phyloP scores from a whole-genome alignment of 2,113 vertebrate genomes.

The Salvator merianae region DNA sequence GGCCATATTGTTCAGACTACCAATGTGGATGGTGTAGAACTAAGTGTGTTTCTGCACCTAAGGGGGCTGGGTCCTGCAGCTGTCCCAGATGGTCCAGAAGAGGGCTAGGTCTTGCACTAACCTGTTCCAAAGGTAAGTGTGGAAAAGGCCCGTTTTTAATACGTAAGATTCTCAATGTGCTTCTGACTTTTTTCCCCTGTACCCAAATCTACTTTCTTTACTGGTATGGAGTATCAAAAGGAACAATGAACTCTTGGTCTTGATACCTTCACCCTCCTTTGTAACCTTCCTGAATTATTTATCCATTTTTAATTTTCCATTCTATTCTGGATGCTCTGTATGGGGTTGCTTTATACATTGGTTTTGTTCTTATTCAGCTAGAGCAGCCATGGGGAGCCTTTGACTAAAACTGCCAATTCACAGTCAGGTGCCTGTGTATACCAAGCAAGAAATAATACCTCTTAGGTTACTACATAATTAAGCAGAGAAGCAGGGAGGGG shows the following conservation, averaged over 20 bases:
- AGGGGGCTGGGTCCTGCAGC: too few species aligned
- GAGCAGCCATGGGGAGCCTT: constrained; percentile 9
- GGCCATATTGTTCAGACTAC: too few species aligned
- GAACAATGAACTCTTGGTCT: not conserved
- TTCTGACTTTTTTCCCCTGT: too few species aligned
- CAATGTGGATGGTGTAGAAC: too few species aligned
- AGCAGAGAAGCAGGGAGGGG: constrained; percentile 41
- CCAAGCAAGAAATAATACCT: constrained; percentile 43
- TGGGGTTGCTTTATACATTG: not conserved
- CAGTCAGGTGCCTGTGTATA: not conserved
- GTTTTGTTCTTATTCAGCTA: constrained; percentile 37
- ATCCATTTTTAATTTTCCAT: not conserved
- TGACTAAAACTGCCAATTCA: constrained; percentile 29
- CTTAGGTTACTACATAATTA: constrained; percentile 59
- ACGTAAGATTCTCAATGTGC: not conserved
- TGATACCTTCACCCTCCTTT: not conserved
- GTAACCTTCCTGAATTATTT: not conserved
- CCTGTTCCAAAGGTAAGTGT: too few species aligned
- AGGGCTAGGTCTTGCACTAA: too few species aligned
- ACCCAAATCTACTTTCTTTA: too few species aligned
- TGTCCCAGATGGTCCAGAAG: too few species aligned
- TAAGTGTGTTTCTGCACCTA: too few species aligned
- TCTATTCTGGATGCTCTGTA: not conserved
- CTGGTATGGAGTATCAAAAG: not conserved
- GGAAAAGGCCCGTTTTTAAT: not conserved